These are phyloP conservation scores for Amphimallon solstitiale DNA, from an alignment of 2,888 invertebrate genomes.

Conservation along the genomic window DNA sequence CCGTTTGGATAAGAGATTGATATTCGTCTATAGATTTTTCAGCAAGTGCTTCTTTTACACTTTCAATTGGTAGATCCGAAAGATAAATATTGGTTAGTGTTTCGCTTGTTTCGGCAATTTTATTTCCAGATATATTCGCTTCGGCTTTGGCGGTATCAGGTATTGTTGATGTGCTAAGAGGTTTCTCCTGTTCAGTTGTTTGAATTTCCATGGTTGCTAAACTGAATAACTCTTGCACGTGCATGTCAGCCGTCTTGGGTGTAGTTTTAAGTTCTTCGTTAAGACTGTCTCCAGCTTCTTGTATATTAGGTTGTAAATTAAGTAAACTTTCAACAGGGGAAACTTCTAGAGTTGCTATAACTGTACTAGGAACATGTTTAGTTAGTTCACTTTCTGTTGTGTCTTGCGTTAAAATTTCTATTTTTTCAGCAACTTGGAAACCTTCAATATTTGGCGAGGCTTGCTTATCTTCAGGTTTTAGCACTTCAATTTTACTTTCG, in stretches of 20 bases:
- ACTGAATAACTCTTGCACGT: conserved; percentile 61
- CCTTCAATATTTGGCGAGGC: conserved; percentile 59
- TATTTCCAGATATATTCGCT: conserved; percentile 59
- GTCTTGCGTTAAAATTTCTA: conserved; percentile 42
- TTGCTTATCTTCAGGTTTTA: conserved; percentile 53
- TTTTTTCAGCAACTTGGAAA: conserved; percentile 59
- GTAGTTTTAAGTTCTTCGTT: conserved; percentile 41
- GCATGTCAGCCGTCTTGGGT: conserved; percentile 61
- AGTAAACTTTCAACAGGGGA: conserved; percentile 55
- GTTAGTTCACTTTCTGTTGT: conserved; percentile 7
- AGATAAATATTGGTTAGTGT: conserved; percentile 41
- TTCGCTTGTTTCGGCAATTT: conserved; percentile 62
- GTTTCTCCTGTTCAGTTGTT: conserved; percentile 64
- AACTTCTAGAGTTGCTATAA: conserved; percentile 55
- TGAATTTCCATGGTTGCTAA: conserved; percentile 65
- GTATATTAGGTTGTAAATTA: conserved; percentile 54
- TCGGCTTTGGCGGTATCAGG: conserved; percentile 56
- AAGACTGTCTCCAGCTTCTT: conserved; percentile 57
- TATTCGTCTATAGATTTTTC: conserved; percentile 58
- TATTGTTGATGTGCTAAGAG: conserved; percentile 56
- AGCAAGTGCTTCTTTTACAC: conserved; percentile 49
- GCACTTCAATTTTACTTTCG: conserved; percentile 54
- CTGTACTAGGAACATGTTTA: conserved; percentile 15
- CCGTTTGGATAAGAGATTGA: conserved; percentile 60
- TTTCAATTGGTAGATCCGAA: conserved; percentile 48